Conservation (phyloP, 2,113 vertebrate genomes). For the Neotragus pygmaeus region DNA sequence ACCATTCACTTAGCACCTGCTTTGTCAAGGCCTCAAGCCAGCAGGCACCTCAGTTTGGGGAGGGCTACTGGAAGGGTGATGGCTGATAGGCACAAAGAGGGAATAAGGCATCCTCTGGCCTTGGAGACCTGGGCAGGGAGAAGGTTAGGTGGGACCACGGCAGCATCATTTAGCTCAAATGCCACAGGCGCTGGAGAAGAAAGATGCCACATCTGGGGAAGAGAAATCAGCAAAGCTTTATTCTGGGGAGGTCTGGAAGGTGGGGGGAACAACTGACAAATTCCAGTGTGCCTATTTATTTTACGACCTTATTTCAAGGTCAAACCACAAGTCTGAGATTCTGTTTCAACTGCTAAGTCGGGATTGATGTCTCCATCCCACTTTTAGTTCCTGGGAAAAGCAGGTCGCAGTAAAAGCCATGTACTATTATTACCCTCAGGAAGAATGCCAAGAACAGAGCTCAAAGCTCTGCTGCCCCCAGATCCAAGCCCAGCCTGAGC, state of each 20-base stretch:
- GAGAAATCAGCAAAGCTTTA: background rate
- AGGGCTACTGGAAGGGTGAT: background rate
- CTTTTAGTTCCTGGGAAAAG: slow-evolving; percentile 66
- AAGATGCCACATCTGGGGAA: background rate
- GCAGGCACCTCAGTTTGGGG: no score
- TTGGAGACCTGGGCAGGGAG: background rate
- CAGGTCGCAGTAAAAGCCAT: slow-evolving; percentile 50
- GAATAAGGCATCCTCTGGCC: background rate
- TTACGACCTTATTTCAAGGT: slow-evolving; percentile 64
- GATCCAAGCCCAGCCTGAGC: slow-evolving; percentile 1
- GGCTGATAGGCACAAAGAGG: background rate
- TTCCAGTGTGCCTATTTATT: background rate
- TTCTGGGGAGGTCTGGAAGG: background rate
- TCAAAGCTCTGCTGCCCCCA: background rate
- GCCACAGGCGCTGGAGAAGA: background rate
- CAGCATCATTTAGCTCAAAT: background rate
- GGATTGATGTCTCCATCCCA: slow-evolving; percentile 52
- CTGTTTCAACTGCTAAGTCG: slow-evolving; percentile 45
- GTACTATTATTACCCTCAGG: slow-evolving; percentile 65
- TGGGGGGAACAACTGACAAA: background rate
- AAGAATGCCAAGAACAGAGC: slow-evolving; percentile 52
- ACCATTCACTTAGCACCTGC: background rate
- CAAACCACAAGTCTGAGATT: slow-evolving; percentile 32
- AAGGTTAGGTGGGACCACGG: background rate
- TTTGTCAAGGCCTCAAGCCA: background rate